Evolutionary conservation across 2,888 invertebrate species (phyloP).

Genomic region (Machimus atricapillus): DNA sequence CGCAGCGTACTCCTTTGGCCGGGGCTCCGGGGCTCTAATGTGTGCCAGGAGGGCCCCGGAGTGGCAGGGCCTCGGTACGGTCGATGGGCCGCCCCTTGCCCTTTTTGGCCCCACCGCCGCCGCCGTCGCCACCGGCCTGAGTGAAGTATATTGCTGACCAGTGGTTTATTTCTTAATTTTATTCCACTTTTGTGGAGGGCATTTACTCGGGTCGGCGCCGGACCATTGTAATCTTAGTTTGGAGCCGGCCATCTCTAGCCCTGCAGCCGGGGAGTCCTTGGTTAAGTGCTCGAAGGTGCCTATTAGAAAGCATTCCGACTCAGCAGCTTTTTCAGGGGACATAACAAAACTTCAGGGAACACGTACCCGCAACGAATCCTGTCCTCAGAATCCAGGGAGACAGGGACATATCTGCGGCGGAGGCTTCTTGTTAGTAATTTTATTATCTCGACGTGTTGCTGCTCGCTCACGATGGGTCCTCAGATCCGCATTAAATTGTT

Average conservation of each 20-base stretch:
- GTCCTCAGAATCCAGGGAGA: neutral
- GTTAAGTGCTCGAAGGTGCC: constrained; percentile 39
- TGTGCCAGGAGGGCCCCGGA: neutral
- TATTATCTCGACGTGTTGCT: constrained; percentile 45
- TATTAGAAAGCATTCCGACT: constrained; percentile 37
- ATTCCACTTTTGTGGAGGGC: constrained; percentile 41
- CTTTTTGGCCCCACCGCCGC: neutral
- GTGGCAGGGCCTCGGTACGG: neutral
- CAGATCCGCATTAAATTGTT: constrained; percentile 44
- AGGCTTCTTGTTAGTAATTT: constrained; percentile 43
- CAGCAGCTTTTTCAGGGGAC: constrained; percentile 39
- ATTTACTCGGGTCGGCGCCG: constrained; percentile 12
- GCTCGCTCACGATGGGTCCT: constrained; percentile 35
- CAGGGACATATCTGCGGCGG: constrained; percentile 4
- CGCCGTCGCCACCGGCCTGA: neutral
- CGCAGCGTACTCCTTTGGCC: constrained; percentile 26
- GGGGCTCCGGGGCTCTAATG: neutral
- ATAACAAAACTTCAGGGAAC: constrained; percentile 1
- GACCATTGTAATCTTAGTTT: constrained; percentile 24
- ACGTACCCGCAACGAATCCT: constrained; percentile 5
- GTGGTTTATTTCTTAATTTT: constrained; percentile 47
- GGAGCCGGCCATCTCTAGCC: neutral
- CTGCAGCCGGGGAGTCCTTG: neutral
- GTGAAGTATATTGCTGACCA: constrained; percentile 46
- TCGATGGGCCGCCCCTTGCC: neutral